Evolutionary conservation across 1,140 invertebrate genomes (phyloP), one percentile per base, ranked within the genome.

Genomic region (Leptopilina clavipes): DNA sequence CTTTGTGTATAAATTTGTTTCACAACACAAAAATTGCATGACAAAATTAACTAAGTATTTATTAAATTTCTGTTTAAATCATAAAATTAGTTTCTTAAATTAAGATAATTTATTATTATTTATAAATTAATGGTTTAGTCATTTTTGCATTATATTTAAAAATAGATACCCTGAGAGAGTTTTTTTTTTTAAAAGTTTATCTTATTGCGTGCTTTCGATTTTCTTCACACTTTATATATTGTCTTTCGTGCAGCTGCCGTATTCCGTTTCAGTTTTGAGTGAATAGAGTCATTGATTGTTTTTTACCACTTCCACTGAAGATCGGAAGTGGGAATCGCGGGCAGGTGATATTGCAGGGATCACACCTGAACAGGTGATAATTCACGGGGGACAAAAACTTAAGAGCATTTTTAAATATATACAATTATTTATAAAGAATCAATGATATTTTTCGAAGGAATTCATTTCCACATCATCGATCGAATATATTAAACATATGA

Each of bases 261-360:
- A 52, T 52, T 52, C 48, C 48, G 48, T 52, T 52, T 52, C 48
- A 17, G 6, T 52, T n/a, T 52, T 52, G 48, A 52, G 12, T 52
- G 48, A 52, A 52, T 52, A 52, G 48, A 52, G 48, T 52, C 48
- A 52, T 52, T 52, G 48, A 17, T 52, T 40, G 37, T 40, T 52
- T 52, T 52, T 52, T 52, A 17, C 48, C 5, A 52, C 48, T 12
- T 52, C 48, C 48, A 17, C 5, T 52, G n/a, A 17, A 52, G 48
- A 52, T 52, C 48, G 48, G 48, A 52, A 52, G 48, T 52, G 48
- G n/a, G n/a, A 52, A 52, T 17, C 48, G 14, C 48, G 14, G 8
- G 12, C 14, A 52, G 48, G 48, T 52, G 48, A 52, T 17, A 17
- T 52, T 52, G 7, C 9, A 48, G 14, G 14, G 48, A 52, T n/a